Evolutionary conservation across 2,797 vertebrate genomes (phyloP), one percentile per base, ranked within the genome.

Genomic region (Epinephelus awoara): DNA sequence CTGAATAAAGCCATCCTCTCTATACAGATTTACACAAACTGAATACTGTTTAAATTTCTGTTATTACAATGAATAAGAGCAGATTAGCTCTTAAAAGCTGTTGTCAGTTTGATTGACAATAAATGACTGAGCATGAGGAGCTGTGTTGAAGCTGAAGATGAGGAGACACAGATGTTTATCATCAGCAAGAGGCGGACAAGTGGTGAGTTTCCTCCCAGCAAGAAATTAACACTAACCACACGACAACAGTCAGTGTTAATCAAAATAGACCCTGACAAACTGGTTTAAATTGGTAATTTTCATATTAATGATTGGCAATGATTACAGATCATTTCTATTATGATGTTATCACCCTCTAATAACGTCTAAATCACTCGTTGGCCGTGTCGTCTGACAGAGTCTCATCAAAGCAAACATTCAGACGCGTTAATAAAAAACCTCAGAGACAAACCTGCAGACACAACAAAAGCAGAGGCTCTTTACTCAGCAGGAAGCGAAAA

Each of bases 401-500:
- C 68, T 74, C 51, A 57, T 81, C 82, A 66, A 77, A 81, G 9
- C 59, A 38, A 46, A 72, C 12, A 56, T 50, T 76, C 50, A 72
- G 55, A 77, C 47, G 40, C 61, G 78, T 65, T 29, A 13, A 50
- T 55, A 59, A 2, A 52, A 67, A 44, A 61, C 5, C 12, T 34
- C 19, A 7, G 18, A 64, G 56, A 71, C 14, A 67, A 82, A 76
- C 25, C 54, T 90, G 79, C 67, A 64, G 46, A 82, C 49, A 17
- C 55, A 67, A 79, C 82, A 80, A 80, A 85, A 83, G 69, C 76
- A 14, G 17, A 61, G 25, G 25, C 47, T 79, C 71, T 75, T 63
- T 34, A 54, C 82, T 79, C 86, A 88, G 87, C 85, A 91, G 88
- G 85, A 91, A 83, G 65, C 44, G 25, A 19, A 66, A 46, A 75